Percentiles rank a stretch among this genome's conserved stretches.
Evolutionary conservation across 2,888 invertebrate genomes (phyloP).

Genomic region (Amphimallon solstitiale): DNA sequence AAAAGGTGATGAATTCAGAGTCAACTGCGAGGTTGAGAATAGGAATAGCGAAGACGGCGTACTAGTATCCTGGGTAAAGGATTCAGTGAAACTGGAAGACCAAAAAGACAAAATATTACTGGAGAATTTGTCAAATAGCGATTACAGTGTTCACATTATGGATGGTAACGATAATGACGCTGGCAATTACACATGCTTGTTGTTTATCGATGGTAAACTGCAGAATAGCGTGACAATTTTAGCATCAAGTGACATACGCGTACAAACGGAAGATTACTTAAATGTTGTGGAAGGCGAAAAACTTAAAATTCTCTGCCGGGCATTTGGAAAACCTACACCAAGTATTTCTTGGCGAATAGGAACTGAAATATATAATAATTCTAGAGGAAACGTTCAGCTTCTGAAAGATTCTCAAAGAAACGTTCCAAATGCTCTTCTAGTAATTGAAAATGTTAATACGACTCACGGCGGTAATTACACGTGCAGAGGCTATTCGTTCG

Average conservation of each 20-base stretch:
- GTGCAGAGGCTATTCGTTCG: conserved; percentile 69
- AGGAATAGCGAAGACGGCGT: no score
- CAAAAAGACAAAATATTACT: conserved; percentile 15
- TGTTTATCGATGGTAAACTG: conserved; percentile 52
- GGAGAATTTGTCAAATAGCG: conserved; percentile 48
- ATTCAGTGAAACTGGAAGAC: conserved; percentile 40
- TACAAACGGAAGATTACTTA: conserved; percentile 71
- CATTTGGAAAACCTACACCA: conserved; percentile 75
- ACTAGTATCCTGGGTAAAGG: conserved; percentile 56
- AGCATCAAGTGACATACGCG: conserved; percentile 57
- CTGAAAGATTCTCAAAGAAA: conserved; percentile 64
- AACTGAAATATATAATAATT: conserved; percentile 63
- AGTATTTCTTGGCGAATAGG: conserved; percentile 74
- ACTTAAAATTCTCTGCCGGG: conserved; percentile 77
- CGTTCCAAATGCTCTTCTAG: conserved; percentile 71
- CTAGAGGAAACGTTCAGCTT: conserved; percentile 63
- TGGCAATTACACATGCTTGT: conserved; percentile 75
- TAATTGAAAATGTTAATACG: conserved; percentile 71
- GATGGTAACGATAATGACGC: conserved; percentile 68
- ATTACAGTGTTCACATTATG: conserved; percentile 62
- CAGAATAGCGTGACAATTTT: conserved; percentile 34
- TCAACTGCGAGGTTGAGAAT: no score
- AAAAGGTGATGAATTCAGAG: no score
- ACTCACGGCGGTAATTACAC: conserved; percentile 77
- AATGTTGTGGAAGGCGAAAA: conserved; percentile 88